phyloP scores from a whole-genome alignment of 1,140 invertebrate genomes.

The Globodera rostochiensis region DNA sequence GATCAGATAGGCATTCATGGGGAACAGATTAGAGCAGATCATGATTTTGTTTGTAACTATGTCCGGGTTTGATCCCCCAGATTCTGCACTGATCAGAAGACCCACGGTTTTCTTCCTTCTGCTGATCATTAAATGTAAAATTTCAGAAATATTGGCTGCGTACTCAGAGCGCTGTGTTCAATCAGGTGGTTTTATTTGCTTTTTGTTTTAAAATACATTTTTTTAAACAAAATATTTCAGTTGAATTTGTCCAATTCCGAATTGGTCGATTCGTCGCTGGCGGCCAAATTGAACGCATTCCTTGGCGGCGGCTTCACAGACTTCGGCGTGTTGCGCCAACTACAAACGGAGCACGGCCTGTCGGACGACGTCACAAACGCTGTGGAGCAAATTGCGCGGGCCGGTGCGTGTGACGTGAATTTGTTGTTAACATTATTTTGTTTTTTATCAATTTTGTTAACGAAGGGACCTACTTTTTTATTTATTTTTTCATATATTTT shows the following conservation, averaged over 20 bases:
- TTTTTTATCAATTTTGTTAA: too few species aligned
- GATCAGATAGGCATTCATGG: too few species aligned
- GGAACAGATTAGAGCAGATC: too few species aligned
- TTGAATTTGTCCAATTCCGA: constrained; percentile 54
- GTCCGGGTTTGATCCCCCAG: too few species aligned
- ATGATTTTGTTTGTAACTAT: too few species aligned
- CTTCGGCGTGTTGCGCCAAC: constrained; percentile 53
- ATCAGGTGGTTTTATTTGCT: constrained; percentile 39
- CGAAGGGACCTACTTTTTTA: background rate
- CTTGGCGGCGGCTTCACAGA: constrained; percentile 51
- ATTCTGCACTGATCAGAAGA: too few species aligned
- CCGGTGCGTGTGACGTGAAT: constrained; percentile 39
- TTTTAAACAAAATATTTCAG: constrained; percentile 41
- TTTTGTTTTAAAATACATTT: constrained; percentile 15
- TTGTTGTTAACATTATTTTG: too few species aligned
- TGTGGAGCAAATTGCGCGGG: constrained; percentile 54
- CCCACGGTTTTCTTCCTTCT: too few species aligned
- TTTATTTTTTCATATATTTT: too few species aligned
- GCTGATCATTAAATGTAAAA: background rate
- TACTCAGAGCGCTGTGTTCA: constrained; percentile 51
- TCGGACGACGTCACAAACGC: constrained; percentile 39
- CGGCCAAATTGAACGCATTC: constrained; percentile 59
- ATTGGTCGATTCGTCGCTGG: constrained; percentile 53
- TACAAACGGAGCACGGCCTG: constrained; percentile 52
- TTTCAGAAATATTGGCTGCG: constrained; percentile 58